phyloP scores from a whole-genome alignment of 2,797 vertebrate species.

The Pyrrhura leucotis region DNA sequence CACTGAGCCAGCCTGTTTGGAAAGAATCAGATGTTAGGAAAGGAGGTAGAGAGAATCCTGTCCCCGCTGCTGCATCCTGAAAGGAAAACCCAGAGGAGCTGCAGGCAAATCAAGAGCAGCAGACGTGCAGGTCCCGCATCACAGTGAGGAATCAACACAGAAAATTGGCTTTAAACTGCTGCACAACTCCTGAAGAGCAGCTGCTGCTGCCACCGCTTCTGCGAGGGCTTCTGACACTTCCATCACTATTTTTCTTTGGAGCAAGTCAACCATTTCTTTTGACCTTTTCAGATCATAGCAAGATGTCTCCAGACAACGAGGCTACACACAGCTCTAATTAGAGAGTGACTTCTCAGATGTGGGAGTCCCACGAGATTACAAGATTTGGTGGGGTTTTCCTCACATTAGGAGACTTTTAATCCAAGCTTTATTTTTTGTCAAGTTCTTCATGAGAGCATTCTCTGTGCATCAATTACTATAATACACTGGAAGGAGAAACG shows the following conservation, averaged over 20 bases:
- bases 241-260: background rate
- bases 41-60: background rate
- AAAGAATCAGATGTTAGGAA: background rate
- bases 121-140: background rate
- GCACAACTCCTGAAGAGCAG: background rate
- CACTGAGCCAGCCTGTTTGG: background rate
- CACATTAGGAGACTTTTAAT: slow-evolving; percentile 11
- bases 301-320: slow-evolving; percentile 30
- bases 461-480: background rate
- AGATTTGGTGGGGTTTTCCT: slow-evolving; percentile 19
- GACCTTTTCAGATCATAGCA: slow-evolving; percentile 42
- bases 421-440: background rate
- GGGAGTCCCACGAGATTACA: background rate
- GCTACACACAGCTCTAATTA: slow-evolving; percentile 5
- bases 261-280: slow-evolving; percentile 5
- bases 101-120: background rate
- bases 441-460: background rate
- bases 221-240: background rate
- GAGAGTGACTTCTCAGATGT: slow-evolving; percentile 11
- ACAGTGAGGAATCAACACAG: background rate
- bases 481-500: background rate
- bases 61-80: background rate
- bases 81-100: slow-evolving; percentile 2
- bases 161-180: background rate
- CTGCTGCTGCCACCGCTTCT: background rate